A percentile compares a stretch with the other conserved stretches of the same genome.
phyloP scores from a whole-genome alignment of 2,113 vertebrate species.

The human region DNA sequence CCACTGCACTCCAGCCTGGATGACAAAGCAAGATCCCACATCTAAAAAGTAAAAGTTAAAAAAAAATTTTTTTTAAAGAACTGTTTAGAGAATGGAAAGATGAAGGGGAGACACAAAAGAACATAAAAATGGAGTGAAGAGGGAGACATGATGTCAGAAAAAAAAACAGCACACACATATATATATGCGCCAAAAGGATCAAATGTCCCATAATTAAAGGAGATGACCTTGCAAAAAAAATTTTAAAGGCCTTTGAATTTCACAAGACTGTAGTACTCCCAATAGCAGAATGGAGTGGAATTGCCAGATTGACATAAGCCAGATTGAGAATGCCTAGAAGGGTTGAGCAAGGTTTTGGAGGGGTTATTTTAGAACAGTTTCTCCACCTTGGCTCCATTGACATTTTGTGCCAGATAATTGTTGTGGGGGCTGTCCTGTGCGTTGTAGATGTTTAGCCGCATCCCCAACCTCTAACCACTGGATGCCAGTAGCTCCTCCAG shows the following conservation, averaged over 20 bases:
- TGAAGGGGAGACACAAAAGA: background rate
- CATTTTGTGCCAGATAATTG: background rate
- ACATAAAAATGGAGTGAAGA: background rate
- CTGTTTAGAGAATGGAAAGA: background rate
- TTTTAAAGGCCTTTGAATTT: background rate
- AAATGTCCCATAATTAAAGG: background rate
- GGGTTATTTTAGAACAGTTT: background rate
- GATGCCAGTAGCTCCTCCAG: background rate
- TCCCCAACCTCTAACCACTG: background rate
- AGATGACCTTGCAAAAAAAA: background rate
- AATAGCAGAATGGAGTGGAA: background rate
- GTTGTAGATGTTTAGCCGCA: background rate
- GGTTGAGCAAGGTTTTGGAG: background rate
- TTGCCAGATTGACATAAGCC: background rate
- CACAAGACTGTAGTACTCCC: background rate
- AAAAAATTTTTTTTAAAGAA: rapidly evolving
- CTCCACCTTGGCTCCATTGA: background rate
- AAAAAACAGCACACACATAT: no score
- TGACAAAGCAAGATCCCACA: no score
- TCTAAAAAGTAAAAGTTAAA: no score
- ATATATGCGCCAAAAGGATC: background rate
- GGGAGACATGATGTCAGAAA: background rate
- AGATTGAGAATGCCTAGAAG: background rate
- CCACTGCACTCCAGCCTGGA: no score
- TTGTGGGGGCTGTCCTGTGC: background rate